Evolutionary conservation across 2,888 invertebrate genomes (phyloP), one percentile per base, ranked within the genome.

Genomic region (Cyclophora punctaria): DNA sequence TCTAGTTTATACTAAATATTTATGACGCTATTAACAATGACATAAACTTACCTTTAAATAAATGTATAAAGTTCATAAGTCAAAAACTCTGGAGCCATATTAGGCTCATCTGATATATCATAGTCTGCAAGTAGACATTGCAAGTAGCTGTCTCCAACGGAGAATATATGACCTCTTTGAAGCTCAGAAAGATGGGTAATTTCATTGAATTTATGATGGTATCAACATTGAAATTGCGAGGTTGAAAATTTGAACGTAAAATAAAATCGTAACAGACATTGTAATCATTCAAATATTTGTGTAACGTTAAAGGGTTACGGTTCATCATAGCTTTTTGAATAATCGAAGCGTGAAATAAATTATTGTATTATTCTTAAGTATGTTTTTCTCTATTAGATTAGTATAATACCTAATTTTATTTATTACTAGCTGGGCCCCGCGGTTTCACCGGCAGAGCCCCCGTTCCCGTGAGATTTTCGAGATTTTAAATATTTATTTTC

Each of bases 141-240:
- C 76, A 77, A 79, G 76, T 74, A 75, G 78, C 76, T 79, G 83
- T 81, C 83, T 78, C 77, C 70, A 71, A 67, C 66, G 69, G 69
- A 67, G 80, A 80, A 86, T 84, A 85, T 85, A 87, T 83, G 77
- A 77, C 78, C 83, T 76, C 80, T 83, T 84, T 83, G 87, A 84
- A 84, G 78, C 82, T 74, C 76, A 80, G 81, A 87, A 84, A 83
- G 80, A 86, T 85, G 82, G 83, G 83, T 84, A 83, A 86, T 86
- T 85, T 84, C 81, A 83, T 78, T 76, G 83, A 81, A 86, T 85
- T 85, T 87, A 86, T 86, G 83, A 78, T 78, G 80, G 81, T 82
- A 83, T 82, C 82, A 80, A 72, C 73, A 73, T 66, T 70, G 75
- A 78, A 78, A 83, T 78, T 77, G 77, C 77, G 69, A 76, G 67